phyloP scores from a whole-genome alignment of 1,140 invertebrate genomes.

The Leptinotarsa texana region DNA sequence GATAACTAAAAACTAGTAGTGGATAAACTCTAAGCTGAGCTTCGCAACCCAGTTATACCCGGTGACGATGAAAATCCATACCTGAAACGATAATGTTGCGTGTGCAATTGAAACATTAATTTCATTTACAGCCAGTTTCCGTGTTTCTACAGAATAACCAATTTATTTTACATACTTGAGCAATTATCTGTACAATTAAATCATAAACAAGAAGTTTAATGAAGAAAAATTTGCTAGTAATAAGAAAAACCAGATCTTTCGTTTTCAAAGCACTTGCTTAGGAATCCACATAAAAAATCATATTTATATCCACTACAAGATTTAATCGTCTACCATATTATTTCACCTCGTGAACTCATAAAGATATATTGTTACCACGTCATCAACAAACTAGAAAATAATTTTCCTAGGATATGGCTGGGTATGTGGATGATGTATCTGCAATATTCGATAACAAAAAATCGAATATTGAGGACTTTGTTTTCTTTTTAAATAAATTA shows the following conservation, averaged over 20 bases:
- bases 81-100: neutral
- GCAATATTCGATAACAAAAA: no score
- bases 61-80: neutral
- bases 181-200: neutral
- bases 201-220: slow-evolving; percentile 3
- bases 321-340: no score
- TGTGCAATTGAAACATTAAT: neutral
- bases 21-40: neutral
- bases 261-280: neutral
- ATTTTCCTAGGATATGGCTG: no score
- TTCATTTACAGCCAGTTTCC: neutral
- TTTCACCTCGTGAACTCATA: no score
- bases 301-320: no score
- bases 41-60: neutral
- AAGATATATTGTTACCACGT: no score
- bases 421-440: no score
- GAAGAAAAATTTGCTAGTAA: neutral
- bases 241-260: neutral
- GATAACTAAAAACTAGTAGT: no score
- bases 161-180: neutral
- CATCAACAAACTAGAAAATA: no score
- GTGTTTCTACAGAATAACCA: neutral
- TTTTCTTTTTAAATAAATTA: no score
- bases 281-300: no score
- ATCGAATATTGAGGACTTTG: no score